Base-by-base conservation (phyloP, 2,888 invertebrate species). In the Anodontia alba region DNA sequence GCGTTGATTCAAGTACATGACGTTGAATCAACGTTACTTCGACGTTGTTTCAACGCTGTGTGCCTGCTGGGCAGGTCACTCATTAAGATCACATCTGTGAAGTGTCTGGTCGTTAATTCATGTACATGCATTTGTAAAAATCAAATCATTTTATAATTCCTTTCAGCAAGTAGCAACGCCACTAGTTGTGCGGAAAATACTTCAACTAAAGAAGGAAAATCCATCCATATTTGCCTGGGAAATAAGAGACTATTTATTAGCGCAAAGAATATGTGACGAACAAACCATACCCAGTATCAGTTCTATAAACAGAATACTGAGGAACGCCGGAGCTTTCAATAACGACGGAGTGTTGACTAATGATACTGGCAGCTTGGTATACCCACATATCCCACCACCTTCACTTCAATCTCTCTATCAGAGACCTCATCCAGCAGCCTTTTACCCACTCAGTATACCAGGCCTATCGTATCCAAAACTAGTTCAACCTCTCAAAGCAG, bases 161-260 rank as follows among this genome's bases (percentile, higher is more conserved):
- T 84, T 82, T 20, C 82, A 92, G 91, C 92, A 98, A 98, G 98
- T 98, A 84, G 98, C 98, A 83, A 98, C 99, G 3, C 98, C 98
- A 0, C 97, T 98, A 0, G 98, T 99, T 0, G 98, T 99, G 20
- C 97, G 98, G 95, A 98, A 98, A 95, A 99, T 99, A 89, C 96
- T 98, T 43, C 97, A 98, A 7, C 96, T 98, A 91, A 99, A 99
- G 94, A 98, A 98, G 93, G 98, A 98, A 94, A 98, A 98, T 95
- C 98, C 98, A 0, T 97, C 98, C 7, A 97, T 98, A 96, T 98
- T 99, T 94, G 98, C 98, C 15, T 99, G 98, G 98, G 99, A 99
- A 95, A 98, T 99, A 87, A 96, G 98, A 97, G 94, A 99, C 94
- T 96, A 97, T 90, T 95, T 99, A 86, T 96, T 98, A 75, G 96